phyloP scores from a whole-genome alignment of 2,113 vertebrate species.

The Tretioscincus oriximinensis region DNA sequence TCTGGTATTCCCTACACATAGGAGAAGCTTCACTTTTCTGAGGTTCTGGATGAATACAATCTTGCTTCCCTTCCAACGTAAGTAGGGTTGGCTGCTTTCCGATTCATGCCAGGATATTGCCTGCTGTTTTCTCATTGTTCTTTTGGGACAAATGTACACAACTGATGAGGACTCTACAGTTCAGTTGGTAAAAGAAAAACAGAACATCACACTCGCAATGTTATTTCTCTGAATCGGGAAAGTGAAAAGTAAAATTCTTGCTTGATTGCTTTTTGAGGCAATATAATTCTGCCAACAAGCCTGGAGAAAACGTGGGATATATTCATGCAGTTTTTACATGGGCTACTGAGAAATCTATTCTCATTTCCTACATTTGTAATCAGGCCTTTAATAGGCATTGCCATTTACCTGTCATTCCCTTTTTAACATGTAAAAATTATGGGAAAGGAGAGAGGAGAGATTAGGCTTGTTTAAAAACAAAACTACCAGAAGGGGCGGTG shows the following conservation, averaged over 20 bases:
- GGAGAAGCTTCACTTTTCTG: not conserved
- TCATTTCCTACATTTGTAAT: not conserved
- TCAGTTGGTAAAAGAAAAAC: constrained; percentile 2
- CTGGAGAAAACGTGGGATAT: not conserved
- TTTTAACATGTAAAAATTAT: not conserved
- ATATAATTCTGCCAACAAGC: not conserved
- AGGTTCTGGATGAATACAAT: not conserved
- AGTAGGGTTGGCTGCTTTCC: not conserved
- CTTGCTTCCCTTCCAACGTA: not conserved
- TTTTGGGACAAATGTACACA: not conserved
- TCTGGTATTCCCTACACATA: not conserved
- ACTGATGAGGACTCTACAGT: not conserved
- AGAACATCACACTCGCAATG: not conserved
- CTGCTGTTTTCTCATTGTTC: constrained; percentile 4
- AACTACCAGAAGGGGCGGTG: not conserved
- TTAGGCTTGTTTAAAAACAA: not conserved
- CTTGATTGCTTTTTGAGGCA: not conserved
- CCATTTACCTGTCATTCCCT: not conserved
- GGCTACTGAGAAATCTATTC: not conserved
- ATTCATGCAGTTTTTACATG: not conserved
- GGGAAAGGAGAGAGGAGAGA: not conserved
- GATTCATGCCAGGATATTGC: not conserved
- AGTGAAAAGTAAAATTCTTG: not conserved
- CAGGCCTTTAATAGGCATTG: too few species aligned
- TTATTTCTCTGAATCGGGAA: not conserved